Conservation (phyloP, 2,888 invertebrate species). For the Argynnis bischoffii region DNA sequence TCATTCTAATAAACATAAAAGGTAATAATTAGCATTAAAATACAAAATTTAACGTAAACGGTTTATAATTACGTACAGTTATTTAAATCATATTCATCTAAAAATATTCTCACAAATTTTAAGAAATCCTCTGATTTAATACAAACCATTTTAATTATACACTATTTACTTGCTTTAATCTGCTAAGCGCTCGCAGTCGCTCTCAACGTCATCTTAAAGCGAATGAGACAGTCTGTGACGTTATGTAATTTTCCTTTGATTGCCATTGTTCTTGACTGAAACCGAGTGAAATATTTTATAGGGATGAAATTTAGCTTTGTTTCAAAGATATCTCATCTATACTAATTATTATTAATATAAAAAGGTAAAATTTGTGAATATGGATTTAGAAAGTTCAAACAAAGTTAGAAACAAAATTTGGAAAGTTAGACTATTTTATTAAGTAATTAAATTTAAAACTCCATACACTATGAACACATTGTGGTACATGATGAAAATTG, state of each 20-base stretch:
- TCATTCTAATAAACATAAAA: no score
- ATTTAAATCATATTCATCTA: neutral
- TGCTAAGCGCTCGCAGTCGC: neutral
- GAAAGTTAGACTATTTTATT: no score
- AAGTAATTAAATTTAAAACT: no score
- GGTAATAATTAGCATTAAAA: no score
- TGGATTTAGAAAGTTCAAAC: no score
- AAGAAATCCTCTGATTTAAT: neutral
- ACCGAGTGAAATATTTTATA: constrained; percentile 1
- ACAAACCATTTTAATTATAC: neutral
- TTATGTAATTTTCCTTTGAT: constrained; percentile 7
- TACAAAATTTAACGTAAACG: no score
- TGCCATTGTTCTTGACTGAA: neutral
- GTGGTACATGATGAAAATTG: no score
- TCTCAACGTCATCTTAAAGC: constrained; percentile 8
- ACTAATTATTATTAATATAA: neutral
- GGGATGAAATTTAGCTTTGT: neutral
- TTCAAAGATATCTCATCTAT: neutral
- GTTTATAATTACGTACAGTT: neutral
- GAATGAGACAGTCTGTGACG: constrained; percentile 3
- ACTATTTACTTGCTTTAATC: neutral
- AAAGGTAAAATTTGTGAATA: no score
- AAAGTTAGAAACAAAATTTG: no score
- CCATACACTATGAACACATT: no score
- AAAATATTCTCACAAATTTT: neutral